Evolutionary conservation across 2,888 invertebrate species (phyloP), one percentile per base, ranked within the genome.

Genomic region (Xanthorhoe spadicearia): DNA sequence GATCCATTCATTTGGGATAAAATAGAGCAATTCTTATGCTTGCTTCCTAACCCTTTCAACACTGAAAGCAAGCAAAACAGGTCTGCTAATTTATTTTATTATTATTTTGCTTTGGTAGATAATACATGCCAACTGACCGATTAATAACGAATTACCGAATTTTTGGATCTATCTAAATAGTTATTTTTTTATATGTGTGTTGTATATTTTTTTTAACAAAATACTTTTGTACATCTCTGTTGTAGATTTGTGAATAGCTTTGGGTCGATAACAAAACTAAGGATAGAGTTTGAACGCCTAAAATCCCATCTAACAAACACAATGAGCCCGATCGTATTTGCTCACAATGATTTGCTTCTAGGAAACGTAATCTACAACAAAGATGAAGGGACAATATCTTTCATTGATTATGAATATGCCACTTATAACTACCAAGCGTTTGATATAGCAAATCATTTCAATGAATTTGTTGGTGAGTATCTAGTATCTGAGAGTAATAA

Each of bases 391-490:
- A 93, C 91, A 65, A 96, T 99, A 54, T 96, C 96, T 55, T 99
- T 99, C 87, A 99, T 99, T 81, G 99, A 99, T 92, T 99, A 97
- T 88, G 99, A 99, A 90, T 99, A 99, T 90, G 97, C 98, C 17
- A 96, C 95, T 68, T 96, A 96, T 83, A 99, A 99, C 93, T 98
- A 97, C 89, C 98, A 98, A 90, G 97, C 98, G 8, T 99, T 95
- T 87, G 99, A 99, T 89, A 98, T 99, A 85, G 99, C 97, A 57
- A 99, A 99, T 93, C 99, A 99, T 94, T 99, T 99, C 92, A 96
- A 97, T 79, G 99, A 99, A 94, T 99, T 97, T 93, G 98, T 97
- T 75, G 99, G 99, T 96, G 89, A 94, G 93, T 91, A 51, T 3
- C 46, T 46, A 46, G n/a, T n/a, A n/a, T 13, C 13, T 15, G 7